Base-by-base conservation (phyloP, 2,797 vertebrate species). In the Eutrigla gurnardus region DNA sequence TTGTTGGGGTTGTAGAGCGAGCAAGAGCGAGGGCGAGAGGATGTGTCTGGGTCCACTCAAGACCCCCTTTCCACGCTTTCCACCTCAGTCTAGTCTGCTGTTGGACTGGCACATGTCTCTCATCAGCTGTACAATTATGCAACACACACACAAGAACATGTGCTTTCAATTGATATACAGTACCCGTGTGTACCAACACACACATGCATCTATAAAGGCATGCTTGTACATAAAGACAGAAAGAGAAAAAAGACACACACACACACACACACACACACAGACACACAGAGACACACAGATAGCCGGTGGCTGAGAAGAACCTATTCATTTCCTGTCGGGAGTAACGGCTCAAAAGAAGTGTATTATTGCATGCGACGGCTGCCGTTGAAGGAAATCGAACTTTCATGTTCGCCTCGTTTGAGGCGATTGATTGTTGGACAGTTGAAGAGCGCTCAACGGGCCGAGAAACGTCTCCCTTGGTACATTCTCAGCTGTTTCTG, bases 401-500 rank as follows among this genome's bases (percentile, higher is more conserved):
- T 33, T 62, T 60, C 7, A 32, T 14, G 13, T 71, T 64, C 42
- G 45, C 70, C 70, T 46, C 68, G 60, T 84, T 81, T 70, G 40
- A 79, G 36, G 37, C 32, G 63, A 86, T 59, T 80, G 80, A 85
- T 84, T 50, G 60, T 73, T 40, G 52, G 70, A 66, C 63, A 59
- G 71, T 73, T 55, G 72, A 66, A 25, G 50, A 77, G 45, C 7
- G 6, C 65, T 65, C 39, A 70, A 17, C 60, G 14, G 65, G 59
- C 71, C 74, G 82, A 66, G 89, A 91, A 87, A 70, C 42, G 49
- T 1, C 37, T 78, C 64, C 54, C 53, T 35, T 15, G 78, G 83
- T 54, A 69, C 88, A 91, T 90, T 90, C 80, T 66, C 91, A 92
- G 90, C 89, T 93, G 92, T 77, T 86, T 82, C 83, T 89, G 83